These are phyloP conservation scores for Eristalis intricaria DNA, from an alignment of 2,888 invertebrate genomes.

Conservation along the genomic window DNA sequence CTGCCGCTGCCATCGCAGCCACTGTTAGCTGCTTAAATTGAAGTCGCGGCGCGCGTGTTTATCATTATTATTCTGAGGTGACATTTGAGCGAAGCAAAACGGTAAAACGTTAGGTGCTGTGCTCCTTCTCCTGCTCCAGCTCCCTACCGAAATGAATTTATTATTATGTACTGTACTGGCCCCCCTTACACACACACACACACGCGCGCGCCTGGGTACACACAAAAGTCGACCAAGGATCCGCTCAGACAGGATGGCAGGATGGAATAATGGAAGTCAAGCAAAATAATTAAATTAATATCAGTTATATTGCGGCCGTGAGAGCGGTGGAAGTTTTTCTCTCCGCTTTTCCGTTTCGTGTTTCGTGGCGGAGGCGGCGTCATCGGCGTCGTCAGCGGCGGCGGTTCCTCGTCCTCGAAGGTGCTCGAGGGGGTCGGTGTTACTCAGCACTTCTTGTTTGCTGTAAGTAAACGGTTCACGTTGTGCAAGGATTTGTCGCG, in stretches of 20 bases:
- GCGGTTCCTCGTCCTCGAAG: neutral
- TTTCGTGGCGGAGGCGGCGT: neutral
- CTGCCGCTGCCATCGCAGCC: neutral
- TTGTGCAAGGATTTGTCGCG: conserved; percentile 61
- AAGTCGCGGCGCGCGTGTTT: conserved; percentile 69
- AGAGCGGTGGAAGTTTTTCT: conserved; percentile 46
- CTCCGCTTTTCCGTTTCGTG: conserved; percentile 30
- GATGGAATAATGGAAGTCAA: conserved; percentile 67
- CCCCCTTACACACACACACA: neutral
- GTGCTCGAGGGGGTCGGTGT: neutral
- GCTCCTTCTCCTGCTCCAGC: neutral
- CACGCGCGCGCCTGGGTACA: neutral
- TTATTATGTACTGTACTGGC: conserved; percentile 46
- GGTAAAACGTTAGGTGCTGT: conserved; percentile 62
- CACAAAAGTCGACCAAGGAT: conserved; percentile 11
- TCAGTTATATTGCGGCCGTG: conserved; percentile 56
- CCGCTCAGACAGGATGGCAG: neutral
- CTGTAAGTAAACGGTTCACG: conserved; percentile 63
- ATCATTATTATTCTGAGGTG: conserved; percentile 72
- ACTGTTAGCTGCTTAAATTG: conserved; percentile 47
- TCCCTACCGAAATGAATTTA: conserved; percentile 55
- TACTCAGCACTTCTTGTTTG: conserved; percentile 51
- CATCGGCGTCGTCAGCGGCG: too few species aligned
- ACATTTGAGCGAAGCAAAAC: conserved; percentile 70
- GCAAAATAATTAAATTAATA: conserved; percentile 72